A percentile compares a stretch with the other conserved stretches of the same genome.
Conservation (phyloP, 1,140 invertebrate genomes). For the Oedothorax gibbosus region DNA sequence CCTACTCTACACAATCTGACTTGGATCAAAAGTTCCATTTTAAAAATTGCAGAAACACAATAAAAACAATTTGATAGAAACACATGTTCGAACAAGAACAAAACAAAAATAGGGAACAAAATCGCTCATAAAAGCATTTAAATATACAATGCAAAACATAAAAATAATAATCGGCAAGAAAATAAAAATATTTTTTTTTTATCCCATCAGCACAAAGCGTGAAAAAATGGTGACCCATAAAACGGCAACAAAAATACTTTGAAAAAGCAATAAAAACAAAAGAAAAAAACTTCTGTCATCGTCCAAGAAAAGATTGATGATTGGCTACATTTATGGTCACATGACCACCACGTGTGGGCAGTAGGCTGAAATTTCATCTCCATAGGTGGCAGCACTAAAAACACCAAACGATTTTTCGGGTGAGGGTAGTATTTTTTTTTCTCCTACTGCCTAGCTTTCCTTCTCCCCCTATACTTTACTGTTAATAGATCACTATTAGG, state of each 20-base stretch:
- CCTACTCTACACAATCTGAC: too few species aligned
- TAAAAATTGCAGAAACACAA: too few species aligned
- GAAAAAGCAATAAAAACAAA: conserved; percentile 19
- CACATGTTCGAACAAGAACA: too few species aligned
- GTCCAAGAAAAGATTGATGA: conserved; percentile 49
- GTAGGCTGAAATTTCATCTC: conserved; percentile 49
- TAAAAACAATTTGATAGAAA: too few species aligned
- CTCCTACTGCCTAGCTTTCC: background rate
- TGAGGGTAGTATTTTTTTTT: background rate
- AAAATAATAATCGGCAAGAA: conserved; percentile 19
- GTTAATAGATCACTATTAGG: conserved; percentile 11
- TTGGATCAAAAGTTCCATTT: too few species aligned
- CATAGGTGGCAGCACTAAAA: conserved; percentile 58
- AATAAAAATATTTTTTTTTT: conserved; percentile 8
- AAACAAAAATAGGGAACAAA: too few species aligned
- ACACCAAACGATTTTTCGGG: background rate
- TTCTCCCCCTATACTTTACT: background rate
- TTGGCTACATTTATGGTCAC: conserved; percentile 35
- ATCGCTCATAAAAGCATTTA: background rate
- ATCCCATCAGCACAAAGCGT: background rate
- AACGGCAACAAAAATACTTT: background rate
- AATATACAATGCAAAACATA: conserved; percentile 11
- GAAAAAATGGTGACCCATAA: background rate
- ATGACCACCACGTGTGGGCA: conserved; percentile 41
- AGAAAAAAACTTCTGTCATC: conserved; percentile 42